Evolutionary conservation across 2,113 vertebrate genomes (phyloP).

Genomic region (Mesoclemmys tuberculata): DNA sequence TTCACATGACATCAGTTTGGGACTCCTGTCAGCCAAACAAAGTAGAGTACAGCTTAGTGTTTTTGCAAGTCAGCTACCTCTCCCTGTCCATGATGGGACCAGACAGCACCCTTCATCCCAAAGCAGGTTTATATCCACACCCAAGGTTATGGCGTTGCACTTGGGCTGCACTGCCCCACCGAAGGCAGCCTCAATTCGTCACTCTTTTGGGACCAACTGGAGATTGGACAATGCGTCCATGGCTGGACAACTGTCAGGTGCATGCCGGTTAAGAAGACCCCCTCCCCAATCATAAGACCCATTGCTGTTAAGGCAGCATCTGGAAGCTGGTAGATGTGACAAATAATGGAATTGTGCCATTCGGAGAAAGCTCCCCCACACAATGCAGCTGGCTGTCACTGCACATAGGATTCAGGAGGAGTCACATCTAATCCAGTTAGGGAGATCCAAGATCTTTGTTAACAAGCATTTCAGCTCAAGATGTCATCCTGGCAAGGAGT

Average conservation of each 20-base stretch:
- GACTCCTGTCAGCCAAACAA: neutral
- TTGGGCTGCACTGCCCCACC: neutral
- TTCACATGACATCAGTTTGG: neutral
- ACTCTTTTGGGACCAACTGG: neutral
- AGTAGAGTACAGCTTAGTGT: neutral
- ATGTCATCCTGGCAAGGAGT: neutral
- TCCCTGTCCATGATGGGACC: neutral
- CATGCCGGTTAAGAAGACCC: neutral
- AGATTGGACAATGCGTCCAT: neutral
- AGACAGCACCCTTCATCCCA: neutral
- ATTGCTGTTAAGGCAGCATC: neutral
- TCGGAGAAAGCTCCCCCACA: neutral
- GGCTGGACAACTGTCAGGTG: neutral
- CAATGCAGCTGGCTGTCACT: neutral
- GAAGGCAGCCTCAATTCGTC: neutral
- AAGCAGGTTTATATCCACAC: neutral
- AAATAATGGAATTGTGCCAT: neutral
- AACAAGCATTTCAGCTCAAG: neutral
- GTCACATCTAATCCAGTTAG: neutral
- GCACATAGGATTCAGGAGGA: neutral
- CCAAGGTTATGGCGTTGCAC: neutral
- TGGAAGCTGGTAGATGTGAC: neutral
- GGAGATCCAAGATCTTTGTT: neutral
- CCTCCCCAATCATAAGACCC: neutral
- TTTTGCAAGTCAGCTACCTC: neutral